Evolutionary conservation across 2,888 invertebrate species (phyloP), one percentile per base, ranked within the genome.

Genomic region (Leptothorax acervorum): DNA sequence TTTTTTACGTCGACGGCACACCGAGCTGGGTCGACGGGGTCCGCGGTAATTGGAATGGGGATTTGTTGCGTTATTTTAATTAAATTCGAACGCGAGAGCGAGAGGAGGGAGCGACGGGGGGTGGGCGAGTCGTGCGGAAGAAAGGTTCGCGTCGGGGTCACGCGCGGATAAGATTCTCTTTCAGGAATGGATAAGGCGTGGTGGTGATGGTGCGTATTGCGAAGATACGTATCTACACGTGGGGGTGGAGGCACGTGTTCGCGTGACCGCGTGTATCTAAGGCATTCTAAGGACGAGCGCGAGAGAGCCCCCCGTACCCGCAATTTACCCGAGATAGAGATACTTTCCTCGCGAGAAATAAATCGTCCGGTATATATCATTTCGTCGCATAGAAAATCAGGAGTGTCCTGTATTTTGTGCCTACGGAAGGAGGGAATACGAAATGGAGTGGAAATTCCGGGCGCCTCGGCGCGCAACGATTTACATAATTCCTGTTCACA

Each of bases 21-120:
- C 15, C 65, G 62, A 35, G 11, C 28, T 28, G 31, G n/a, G 11
- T 42, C 48, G 74, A 31, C 28, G 53, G 48, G 51, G 81, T 65
- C 55, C 78, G 65, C 83, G 84, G 88, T 91, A 92, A 92, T 90
- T 90, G 89, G 85, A 92, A 89, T 70, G 90, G 85, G 87, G 87
- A 90, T 91, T 92, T 89, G 87, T 87, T 87, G 86, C 86, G 85
- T 86, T 89, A 88, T 91, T 92, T 90, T 88, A 91, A 91, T 92
- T 88, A 91, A 90, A 91, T 87, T 85, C 85, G 82, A 82, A 74
- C 63, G 74, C 51, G 53, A 76, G 60, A 1, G 45, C 2, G 8
- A 28, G 31, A 15, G 45, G 28, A 31, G 12, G 4, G 15, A 15
- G 15, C 9, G 62, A 53, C n/a, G 63, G 18, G 71, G 55, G 31